Conservation (phyloP, 1,140 invertebrate genomes). For the Aethina tumida region DNA sequence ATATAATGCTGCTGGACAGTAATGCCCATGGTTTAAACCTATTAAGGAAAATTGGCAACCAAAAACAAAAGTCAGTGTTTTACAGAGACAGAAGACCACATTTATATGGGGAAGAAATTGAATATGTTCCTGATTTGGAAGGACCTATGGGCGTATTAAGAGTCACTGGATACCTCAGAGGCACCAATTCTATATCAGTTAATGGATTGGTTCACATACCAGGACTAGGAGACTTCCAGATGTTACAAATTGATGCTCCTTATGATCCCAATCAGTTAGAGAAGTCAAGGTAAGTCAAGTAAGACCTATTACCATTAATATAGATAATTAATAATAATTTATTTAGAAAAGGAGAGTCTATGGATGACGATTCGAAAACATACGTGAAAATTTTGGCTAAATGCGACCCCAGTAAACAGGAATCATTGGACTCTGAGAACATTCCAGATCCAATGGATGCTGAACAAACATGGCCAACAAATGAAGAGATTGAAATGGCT, state of each 20-base stretch:
- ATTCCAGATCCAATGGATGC: conserved; percentile 83
- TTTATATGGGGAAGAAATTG: conserved; percentile 68
- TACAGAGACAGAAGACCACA: conserved; percentile 71
- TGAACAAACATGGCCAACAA: conserved; percentile 93
- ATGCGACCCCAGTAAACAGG: conserved; percentile 61
- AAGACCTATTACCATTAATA: conserved; percentile 1
- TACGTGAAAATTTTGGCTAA: conserved; percentile 46
- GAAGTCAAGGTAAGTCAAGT: conserved; percentile 38
- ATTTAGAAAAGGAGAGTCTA: conserved; percentile 9
- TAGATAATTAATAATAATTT: not conserved
- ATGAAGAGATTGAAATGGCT: conserved; percentile 74
- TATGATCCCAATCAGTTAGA: conserved; percentile 67
- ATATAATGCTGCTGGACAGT: conserved; percentile 67
- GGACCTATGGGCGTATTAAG: conserved; percentile 60
- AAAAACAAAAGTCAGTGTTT: conserved; percentile 64
- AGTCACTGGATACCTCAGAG: conserved; percentile 77
- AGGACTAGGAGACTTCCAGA: conserved; percentile 87
- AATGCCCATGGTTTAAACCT: conserved; percentile 67
- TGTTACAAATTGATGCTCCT: conserved; percentile 66
- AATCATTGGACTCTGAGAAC: conserved; percentile 70
- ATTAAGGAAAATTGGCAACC: conserved; percentile 66
- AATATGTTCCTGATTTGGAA: conserved; percentile 51
- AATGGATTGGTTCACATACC: conserved; percentile 85
- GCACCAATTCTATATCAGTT: conserved; percentile 67
- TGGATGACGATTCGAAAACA: conserved; percentile 9